Evolutionary conservation across 2,113 vertebrate species (phyloP), one percentile per base, ranked within the genome.

Genomic region (Paraplagusia blochii): DNA sequence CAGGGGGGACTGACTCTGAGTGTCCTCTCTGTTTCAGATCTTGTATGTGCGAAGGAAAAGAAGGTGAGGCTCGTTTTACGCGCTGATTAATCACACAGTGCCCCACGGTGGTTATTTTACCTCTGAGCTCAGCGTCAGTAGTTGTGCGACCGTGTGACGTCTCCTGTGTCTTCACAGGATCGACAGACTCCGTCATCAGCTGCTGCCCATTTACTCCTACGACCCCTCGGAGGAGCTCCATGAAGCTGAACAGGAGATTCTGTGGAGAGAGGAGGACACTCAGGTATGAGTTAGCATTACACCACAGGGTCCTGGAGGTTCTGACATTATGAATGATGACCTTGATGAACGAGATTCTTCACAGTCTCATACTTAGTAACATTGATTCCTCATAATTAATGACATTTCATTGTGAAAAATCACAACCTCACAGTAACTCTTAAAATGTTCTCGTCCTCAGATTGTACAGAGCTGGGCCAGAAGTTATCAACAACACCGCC

Each of bases 181-280:
- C 11, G 95, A 98, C 82, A 82, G 92, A 39, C 90, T 98, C 13
- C 92, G 96, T 3, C 96, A 97, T 82, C 96, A 97, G 66, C 85
- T 98, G 76, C 89, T 98, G 33, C 95, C 96, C 12, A 90, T 97
- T 75, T 98, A 98, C 69, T 93, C 93, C 9, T 98, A 98, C 0
- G 96, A 98, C 84, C 95, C 96, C 0, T 90, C 94, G 0, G 96
- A 98, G 74, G 96, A 98, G 58, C 85, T 95, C 7, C 91, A 93
- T 0, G 96, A 97, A 72, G 94, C 92, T 0, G 96, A 98, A 58
- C 94, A 95, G 67, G 95, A 98, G 56, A 90, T 96, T 5, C 77
- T 98, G 18, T 92, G 91, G 72, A 93, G 86, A 19, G 90, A 92
- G 0, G 93, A 95, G 36, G 94, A 96, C 61, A 79, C 91, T 0